Evolutionary conservation across 2,113 vertebrate species (phyloP).

Genomic region (Mohoua ochrocephala): DNA sequence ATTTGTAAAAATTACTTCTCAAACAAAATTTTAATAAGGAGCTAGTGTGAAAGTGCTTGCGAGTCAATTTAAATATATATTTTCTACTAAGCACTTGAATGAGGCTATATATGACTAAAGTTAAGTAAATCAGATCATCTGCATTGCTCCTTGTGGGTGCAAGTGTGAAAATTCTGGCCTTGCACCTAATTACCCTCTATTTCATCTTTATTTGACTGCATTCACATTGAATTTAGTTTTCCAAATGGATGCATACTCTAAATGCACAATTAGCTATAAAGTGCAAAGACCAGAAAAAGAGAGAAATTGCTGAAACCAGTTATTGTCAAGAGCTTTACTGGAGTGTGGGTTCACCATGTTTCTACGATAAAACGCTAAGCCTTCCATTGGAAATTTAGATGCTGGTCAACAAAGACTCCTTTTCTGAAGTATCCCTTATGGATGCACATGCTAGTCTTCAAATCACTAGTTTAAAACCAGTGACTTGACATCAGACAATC

Average conservation of each 20-base stretch:
- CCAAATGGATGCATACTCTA: not conserved
- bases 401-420: not conserved
- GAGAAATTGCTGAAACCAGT: not conserved
- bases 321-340: not conserved
- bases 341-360: rapidly evolving
- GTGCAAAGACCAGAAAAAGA: not conserved
- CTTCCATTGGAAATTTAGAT: not conserved
- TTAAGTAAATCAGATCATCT: not conserved
- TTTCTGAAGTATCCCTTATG: not conserved
- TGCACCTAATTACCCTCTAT: not conserved
- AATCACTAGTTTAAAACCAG: not conserved
- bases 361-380: not conserved
- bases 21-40: not conserved
- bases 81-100: not conserved
- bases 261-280: not conserved
- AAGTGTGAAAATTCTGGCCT: not conserved
- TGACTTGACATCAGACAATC: not conserved
- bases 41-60: not conserved
- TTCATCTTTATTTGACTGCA: not conserved
- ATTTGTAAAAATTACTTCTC: not conserved
- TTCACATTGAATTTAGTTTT: not conserved
- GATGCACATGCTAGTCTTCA: rapidly evolving
- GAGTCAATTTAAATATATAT: not conserved
- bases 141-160: not conserved
- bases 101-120: not conserved